phyloP scores from a whole-genome alignment of 2,888 invertebrate genomes.

The Eristalis tenax region DNA sequence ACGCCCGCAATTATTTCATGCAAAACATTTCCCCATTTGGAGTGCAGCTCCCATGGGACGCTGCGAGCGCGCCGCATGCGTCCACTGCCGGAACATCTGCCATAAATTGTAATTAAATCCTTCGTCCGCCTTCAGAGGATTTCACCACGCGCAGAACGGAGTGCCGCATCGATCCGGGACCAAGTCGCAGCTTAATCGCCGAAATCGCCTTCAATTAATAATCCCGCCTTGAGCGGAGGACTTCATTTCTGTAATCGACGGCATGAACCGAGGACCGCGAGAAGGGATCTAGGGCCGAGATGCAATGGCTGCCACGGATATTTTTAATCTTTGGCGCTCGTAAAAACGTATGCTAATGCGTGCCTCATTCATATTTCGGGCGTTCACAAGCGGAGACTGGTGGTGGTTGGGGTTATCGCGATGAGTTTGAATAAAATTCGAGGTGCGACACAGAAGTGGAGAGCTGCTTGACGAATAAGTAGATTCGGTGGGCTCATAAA shows the following conservation, averaged over 20 bases:
- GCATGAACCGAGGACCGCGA: background rate
- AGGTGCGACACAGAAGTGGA: background rate
- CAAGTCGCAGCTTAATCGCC: slow-evolving; percentile 40
- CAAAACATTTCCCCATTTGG: slow-evolving; percentile 54
- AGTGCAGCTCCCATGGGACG: slow-evolving; percentile 11
- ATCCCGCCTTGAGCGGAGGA: slow-evolving; percentile 46
- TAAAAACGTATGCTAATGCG: slow-evolving; percentile 61
- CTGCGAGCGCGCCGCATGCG: slow-evolving; percentile 48
- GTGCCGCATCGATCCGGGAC: slow-evolving; percentile 18
- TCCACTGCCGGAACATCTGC: slow-evolving; percentile 48
- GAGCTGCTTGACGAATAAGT: background rate
- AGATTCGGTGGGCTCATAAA: background rate
- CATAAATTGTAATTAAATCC: slow-evolving; percentile 71
- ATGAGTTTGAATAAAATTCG: background rate
- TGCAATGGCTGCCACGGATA: slow-evolving; percentile 25
- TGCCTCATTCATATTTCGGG: slow-evolving; percentile 49
- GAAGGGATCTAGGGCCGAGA: slow-evolving; percentile 10
- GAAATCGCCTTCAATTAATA: slow-evolving; percentile 66
- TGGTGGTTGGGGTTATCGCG: background rate
- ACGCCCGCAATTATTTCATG: slow-evolving; percentile 63
- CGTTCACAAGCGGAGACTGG: background rate
- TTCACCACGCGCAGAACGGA: slow-evolving; percentile 54
- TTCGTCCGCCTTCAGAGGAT: slow-evolving; percentile 47
- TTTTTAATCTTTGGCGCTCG: slow-evolving; percentile 44
- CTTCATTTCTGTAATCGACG: slow-evolving; percentile 54